phyloP scores from a whole-genome alignment of 2,113 vertebrate genomes.

The Danio rerio region DNA sequence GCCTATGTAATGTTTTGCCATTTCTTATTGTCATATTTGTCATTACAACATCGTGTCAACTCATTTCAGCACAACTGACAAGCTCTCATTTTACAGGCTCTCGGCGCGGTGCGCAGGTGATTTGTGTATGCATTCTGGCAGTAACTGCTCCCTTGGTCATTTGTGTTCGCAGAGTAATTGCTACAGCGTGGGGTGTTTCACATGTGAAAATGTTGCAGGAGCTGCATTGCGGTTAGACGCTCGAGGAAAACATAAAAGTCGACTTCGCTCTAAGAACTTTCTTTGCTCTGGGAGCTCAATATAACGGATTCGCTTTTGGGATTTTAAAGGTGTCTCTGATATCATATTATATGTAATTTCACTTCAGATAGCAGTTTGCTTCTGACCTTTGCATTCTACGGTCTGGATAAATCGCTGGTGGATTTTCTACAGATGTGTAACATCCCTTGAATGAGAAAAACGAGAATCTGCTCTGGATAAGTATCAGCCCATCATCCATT shows the following conservation, averaged over 20 bases:
- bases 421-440: constrained; percentile 4
- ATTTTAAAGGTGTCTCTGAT: background rate
- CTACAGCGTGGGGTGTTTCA: constrained; percentile 25
- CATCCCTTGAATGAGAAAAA: background rate
- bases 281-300: background rate
- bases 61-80: constrained; percentile 46
- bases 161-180: constrained; percentile 41
- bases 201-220: constrained; percentile 35
- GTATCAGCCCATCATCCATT: background rate
- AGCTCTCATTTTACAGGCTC: constrained; percentile 48
- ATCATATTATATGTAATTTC: background rate
- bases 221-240: constrained; percentile 17
- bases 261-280: background rate
- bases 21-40: constrained; percentile 48
- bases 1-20: constrained; percentile 43
- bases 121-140: constrained; percentile 48
- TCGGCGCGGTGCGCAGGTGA: constrained; percentile 25
- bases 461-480: background rate
- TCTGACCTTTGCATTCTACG: constrained; percentile 38
- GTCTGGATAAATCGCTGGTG: background rate
- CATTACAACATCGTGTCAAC: constrained; percentile 50
- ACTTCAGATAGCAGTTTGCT: background rate
- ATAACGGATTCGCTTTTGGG: background rate
- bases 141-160: constrained; percentile 46
- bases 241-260: background rate